Base-by-base conservation (phyloP, 2,888 invertebrate genomes). In the Amblyjoppa fuscipennis region DNA sequence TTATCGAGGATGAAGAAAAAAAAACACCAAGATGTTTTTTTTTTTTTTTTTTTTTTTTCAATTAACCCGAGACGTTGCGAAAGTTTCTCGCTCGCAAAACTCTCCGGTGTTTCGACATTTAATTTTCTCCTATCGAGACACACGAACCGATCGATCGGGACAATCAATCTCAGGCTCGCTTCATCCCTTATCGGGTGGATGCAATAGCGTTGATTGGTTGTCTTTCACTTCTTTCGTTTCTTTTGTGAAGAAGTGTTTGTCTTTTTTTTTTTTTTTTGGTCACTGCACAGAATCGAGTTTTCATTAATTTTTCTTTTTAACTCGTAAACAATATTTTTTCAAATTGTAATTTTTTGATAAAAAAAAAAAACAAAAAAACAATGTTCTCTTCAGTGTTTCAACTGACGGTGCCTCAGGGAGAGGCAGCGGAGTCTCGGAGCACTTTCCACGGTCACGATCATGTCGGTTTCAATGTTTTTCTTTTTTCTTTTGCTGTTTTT, bases 371-470 rank as follows among this genome's bases (percentile, higher is more conserved):
- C n/a, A n/a, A 20, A 20, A 20, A 20, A 20, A 20, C 20, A 20
- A 20, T 20, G 20, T 20, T 20, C 20, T 38, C 7, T 69, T 59
- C 2, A 69, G 34, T 28, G 34, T 41, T 25, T 31, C 9, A n/a
- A 68, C 31, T 51, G 64, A 74, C 74, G 71, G 56, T 56, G 49
- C 31, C 76, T 69, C 71, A 56, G 41, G 9, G 41, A 34, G 64
- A 74, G 45, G 80, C 49, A 61, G 20, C 70, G 31, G 25, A 77
- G 70, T 51, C n/a, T 76, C 76, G 49, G 41, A 41, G 59, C 68
- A 38, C 74, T 78, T 51, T 74, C 34, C 13, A n/a, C 73, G 69
- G 74, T 76, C 16, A 71, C 71, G 69, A 83, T 81, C 79, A 87
- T 83, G 20, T 53, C 83, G 84, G 70, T 31, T 38, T 45, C 74